Evolutionary conservation across 2,888 invertebrate species (phyloP).

Genomic region (Poecilobothrus nobilitatus): DNA sequence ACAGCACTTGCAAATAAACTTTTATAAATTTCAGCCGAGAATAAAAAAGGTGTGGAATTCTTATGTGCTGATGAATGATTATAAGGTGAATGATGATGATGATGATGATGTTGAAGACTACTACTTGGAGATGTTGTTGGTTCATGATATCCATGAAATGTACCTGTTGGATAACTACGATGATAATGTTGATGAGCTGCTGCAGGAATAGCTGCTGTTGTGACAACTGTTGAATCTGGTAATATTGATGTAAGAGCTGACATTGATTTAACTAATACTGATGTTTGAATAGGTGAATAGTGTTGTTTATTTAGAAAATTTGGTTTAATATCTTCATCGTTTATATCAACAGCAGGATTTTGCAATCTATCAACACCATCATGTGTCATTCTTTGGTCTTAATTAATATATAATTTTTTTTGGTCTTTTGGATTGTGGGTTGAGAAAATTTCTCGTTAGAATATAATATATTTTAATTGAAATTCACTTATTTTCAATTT

Average conservation of each 20-base stretch:
- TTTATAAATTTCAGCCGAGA: slow-evolving; percentile 72
- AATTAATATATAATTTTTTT: neutral
- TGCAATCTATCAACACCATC: neutral
- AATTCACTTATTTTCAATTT: no score
- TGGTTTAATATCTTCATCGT: neutral
- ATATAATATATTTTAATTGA: no score
- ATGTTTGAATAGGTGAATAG: neutral
- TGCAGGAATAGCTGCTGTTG: neutral
- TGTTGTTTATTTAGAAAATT: neutral
- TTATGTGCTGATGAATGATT: neutral
- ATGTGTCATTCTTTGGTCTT: neutral
- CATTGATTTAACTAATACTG: neutral
- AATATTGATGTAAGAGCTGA: neutral
- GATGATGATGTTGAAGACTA: slow-evolving; percentile 14
- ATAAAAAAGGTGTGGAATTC: slow-evolving; percentile 49
- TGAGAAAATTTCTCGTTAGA: no score
- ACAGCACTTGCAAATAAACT: slow-evolving; percentile 67
- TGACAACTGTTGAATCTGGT: neutral
- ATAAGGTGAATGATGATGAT: slow-evolving; percentile 8
- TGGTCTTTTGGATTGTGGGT: no score
- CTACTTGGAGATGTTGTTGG: no score
- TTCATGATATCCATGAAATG: slow-evolving; percentile 2
- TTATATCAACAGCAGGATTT: neutral
- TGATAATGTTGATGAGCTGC: neutral
- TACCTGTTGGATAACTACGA: neutral